phyloP scores from a whole-genome alignment of 2,113 vertebrate species.

The Hymenochirus boettgeri region DNA sequence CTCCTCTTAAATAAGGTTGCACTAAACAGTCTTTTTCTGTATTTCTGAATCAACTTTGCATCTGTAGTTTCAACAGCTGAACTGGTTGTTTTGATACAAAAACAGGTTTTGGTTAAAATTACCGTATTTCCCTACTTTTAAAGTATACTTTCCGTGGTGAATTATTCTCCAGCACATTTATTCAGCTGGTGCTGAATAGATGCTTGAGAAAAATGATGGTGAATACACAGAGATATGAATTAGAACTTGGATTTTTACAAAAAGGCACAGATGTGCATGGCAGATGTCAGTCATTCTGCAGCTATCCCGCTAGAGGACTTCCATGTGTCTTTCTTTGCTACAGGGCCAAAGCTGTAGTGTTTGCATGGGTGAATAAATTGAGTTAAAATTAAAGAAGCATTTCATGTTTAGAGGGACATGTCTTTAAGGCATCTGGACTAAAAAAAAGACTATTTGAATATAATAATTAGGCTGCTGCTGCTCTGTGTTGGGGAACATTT shows the following conservation, averaged over 20 bases:
- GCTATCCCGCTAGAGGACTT: constrained; percentile 37
- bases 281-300: constrained; percentile 34
- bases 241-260: constrained; percentile 28
- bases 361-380: constrained; percentile 38
- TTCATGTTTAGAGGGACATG: constrained; percentile 26
- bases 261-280: constrained; percentile 36
- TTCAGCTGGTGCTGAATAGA: constrained; percentile 10
- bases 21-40: too few species aligned
- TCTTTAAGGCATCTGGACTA: constrained; percentile 10
- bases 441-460: neutral
- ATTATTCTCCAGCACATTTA: too few species aligned
- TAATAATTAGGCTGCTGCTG: neutral
- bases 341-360: constrained; percentile 29
- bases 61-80: too few species aligned
- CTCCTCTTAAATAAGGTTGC: too few species aligned
- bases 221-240: constrained; percentile 15
- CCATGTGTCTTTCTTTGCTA: constrained; percentile 32
- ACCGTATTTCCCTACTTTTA: too few species aligned
- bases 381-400: constrained; percentile 40
- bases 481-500: neutral
- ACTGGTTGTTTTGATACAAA: too few species aligned
- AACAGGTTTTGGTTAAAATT: too few species aligned
- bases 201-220: constrained; percentile 27
- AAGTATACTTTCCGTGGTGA: too few species aligned
- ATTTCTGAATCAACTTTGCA: too few species aligned